Evolutionary conservation across 1,140 invertebrate genomes (phyloP).

Genomic region (Eriocheir sinensis): DNA sequence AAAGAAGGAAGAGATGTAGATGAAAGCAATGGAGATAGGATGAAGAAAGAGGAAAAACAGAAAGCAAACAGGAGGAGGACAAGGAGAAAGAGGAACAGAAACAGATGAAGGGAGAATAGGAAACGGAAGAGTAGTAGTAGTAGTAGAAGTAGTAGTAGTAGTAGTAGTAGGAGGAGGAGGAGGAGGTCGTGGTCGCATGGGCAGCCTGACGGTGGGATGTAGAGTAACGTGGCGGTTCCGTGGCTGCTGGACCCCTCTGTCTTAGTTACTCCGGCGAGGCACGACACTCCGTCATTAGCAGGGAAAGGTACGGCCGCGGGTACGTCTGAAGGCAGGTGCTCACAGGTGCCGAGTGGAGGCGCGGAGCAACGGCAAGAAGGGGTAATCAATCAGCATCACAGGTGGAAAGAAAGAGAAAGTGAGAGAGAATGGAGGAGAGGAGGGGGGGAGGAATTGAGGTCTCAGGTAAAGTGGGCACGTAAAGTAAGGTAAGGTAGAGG

Average conservation of each 20-base stretch:
- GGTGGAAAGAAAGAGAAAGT: not conserved
- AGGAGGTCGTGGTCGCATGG: not conserved
- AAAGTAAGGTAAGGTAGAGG: not conserved
- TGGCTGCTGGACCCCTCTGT: not conserved
- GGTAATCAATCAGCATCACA: conserved; percentile 5
- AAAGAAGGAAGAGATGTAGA: no score
- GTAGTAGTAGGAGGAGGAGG: not conserved
- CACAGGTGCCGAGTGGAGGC: not conserved
- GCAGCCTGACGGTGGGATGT: not conserved
- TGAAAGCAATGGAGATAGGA: no score
- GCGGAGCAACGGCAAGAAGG: not conserved
- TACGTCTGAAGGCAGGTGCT: not conserved
- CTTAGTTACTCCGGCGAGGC: not conserved
- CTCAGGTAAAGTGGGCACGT: no score
- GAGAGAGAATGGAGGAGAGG: not conserved
- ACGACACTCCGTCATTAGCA: conserved; percentile 2
- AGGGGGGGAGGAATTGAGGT: not conserved
- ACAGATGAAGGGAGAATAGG: not conserved
- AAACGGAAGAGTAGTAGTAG: not conserved
- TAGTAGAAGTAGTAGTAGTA: not conserved
- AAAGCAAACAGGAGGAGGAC: no score
- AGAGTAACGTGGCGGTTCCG: not conserved
- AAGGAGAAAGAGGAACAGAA: no score
- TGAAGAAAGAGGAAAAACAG: no score
- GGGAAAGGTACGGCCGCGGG: not conserved